Base-by-base conservation (phyloP, 2,113 vertebrate species). In the Pelodiscus sinensis region DNA sequence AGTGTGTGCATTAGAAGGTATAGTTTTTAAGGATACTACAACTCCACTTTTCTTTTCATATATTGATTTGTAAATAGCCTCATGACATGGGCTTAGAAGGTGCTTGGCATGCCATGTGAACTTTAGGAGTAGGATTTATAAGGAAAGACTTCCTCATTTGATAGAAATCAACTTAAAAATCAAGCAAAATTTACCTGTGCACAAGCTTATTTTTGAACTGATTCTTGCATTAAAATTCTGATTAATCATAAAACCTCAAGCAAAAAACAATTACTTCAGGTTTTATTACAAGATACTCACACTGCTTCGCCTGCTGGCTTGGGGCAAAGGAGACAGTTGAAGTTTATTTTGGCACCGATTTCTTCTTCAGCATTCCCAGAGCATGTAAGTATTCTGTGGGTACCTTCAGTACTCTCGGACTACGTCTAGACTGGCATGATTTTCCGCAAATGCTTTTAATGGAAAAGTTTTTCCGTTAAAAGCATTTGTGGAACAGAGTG, bases 21-120 rank as follows among this genome's bases (percentile, higher is more conserved):
- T 15, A 71, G 8, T 31, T 21, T 77, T 44, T 44, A 15, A 77
- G 25, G 38, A 50, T 77, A 15, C 44, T 44, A 19, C 24, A 50
- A 24, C 10, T 44, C 2, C 5, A 27, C 6, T 65, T 1, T 22
- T 50, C 35, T 18, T 87, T 86, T 79, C 1, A 62, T 80, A 31
- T 60, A 21, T 65, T 58, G 4, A 84, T 84, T 96, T 80, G 55
- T 24, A 94, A 92, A 90, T 2, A 88, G 3, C 1, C 11, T 79
- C 21, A 44, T 86, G 52, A 60, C n/a, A 85, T 85, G 71, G 31
- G 35, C 9, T 15, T 3, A 52, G 1, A 7, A 7, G 9, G 54
- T 81, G 54, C 90, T 87, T 38, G 4, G 2, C 1, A 0, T 0
- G 0, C 73, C 29, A 25, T 79, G 11, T 9, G 8, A 84, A 54